Conservation (phyloP, 2,797 vertebrate species). For the Ctenochaetus hawaiiensis region DNA sequence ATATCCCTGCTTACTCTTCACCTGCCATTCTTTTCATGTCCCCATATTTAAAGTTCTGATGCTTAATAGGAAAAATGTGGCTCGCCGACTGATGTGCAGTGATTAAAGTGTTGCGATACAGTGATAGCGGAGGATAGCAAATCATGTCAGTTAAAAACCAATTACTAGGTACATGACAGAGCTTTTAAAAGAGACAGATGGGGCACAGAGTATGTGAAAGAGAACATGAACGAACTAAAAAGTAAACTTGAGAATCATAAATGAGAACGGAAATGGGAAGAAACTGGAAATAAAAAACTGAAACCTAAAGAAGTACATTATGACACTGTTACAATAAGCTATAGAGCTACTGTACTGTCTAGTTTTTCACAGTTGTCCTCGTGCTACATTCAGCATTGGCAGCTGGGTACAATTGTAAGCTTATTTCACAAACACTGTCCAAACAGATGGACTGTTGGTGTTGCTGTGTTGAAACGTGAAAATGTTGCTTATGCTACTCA, state of each 20-base stretch:
- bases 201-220: neutral
- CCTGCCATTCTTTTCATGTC: conserved; percentile 15
- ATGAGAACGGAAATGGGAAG: conserved; percentile 12
- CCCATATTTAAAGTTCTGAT: conserved; percentile 40
- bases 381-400: too few relatives aligned
- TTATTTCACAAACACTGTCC: too few relatives aligned
- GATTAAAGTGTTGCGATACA: conserved; percentile 69
- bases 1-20: conserved; percentile 14
- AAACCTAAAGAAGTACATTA: neutral
- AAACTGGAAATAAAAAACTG: neutral
- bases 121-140: conserved; percentile 55
- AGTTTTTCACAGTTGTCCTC: too few relatives aligned
- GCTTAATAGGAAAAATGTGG: conserved; percentile 45
- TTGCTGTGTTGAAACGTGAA: too few relatives aligned
- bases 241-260: conserved; percentile 16
- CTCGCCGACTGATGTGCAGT: conserved; percentile 59
- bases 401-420: too few relatives aligned
- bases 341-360: neutral
- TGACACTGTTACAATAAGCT: neutral
- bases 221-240: neutral
- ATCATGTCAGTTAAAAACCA: conserved; percentile 70
- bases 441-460: too few relatives aligned
- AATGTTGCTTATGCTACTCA: neutral
- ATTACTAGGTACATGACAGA: conserved; percentile 65
- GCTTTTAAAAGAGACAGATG: conserved; percentile 58